phyloP scores from a whole-genome alignment of 2,113 vertebrate species.

The Notarius lentiginosus region DNA sequence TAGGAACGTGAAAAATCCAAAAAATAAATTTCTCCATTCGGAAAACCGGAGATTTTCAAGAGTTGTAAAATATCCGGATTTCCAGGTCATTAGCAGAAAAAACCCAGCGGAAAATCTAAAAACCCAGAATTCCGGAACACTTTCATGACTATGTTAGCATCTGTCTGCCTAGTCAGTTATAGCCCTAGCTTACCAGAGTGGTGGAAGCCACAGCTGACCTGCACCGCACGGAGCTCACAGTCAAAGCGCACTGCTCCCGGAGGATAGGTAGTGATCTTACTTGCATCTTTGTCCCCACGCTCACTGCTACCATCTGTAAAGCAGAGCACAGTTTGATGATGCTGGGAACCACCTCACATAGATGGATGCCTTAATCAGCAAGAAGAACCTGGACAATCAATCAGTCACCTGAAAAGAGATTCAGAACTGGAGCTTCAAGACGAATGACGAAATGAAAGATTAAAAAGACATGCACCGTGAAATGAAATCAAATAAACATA shows the following conservation, averaged over 20 bases:
- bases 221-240: slow-evolving; percentile 88
- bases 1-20: no score
- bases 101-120: no score
- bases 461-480: slow-evolving; percentile 16
- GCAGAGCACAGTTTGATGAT: slow-evolving; percentile 46
- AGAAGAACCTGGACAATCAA: not conserved
- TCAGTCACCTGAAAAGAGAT: slow-evolving; percentile 34
- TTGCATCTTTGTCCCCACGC: slow-evolving; percentile 95
- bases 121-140: no score
- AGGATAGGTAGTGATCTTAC: slow-evolving; percentile 97
- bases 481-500: not conserved
- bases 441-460: slow-evolving; percentile 3
- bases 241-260: slow-evolving; percentile 92
- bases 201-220: slow-evolving; percentile 98
- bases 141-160: not conserved
- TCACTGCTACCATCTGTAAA: slow-evolving; percentile 91
- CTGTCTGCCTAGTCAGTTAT: not conserved
- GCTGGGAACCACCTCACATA: not conserved
- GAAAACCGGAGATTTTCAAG: no score
- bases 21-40: no score
- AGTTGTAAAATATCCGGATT: no score
- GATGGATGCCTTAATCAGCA: not conserved
- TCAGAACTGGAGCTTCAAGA: slow-evolving; percentile 25
- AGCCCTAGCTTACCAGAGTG: slow-evolving; percentile 85
- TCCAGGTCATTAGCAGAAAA: no score